Conservation (phyloP, 1,140 invertebrate species). For the Penaeus japonicus region DNA sequence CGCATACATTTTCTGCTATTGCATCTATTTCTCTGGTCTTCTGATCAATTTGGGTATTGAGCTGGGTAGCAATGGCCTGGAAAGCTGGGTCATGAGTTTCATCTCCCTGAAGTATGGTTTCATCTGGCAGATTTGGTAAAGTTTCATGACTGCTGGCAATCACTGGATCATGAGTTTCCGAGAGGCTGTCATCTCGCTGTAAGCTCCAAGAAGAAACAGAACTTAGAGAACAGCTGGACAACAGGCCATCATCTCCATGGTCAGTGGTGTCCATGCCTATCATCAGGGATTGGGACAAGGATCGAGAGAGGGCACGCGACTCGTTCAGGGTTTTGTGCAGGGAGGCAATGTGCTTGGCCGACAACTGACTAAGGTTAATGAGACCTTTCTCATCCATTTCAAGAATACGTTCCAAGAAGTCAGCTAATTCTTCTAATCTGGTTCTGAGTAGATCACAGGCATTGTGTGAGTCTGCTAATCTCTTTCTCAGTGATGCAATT, state of each 20-base stretch:
- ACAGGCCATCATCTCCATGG: conserved; percentile 21
- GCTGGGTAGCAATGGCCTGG: conserved; percentile 25
- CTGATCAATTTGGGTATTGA: conserved; percentile 34
- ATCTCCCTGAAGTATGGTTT: neutral
- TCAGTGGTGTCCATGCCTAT: conserved; percentile 60
- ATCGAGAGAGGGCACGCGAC: conserved; percentile 70
- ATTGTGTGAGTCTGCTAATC: conserved; percentile 70
- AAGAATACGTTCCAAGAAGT: conserved; percentile 76
- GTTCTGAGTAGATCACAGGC: conserved; percentile 72
- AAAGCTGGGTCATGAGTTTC: conserved; percentile 15
- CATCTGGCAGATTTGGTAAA: conserved; percentile 14
- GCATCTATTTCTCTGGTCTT: conserved; percentile 41
- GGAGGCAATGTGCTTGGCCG: conserved; percentile 66
- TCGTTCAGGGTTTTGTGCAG: conserved; percentile 69
- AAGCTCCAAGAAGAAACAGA: conserved; percentile 51
- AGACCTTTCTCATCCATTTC: conserved; percentile 68
- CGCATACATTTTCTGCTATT: conserved; percentile 33
- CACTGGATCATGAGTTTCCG: conserved; percentile 34
- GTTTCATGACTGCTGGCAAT: conserved; percentile 20
- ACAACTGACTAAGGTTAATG: conserved; percentile 65
- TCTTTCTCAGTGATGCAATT: conserved; percentile 53
- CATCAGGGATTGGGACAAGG: conserved; percentile 63
- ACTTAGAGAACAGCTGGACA: conserved; percentile 25
- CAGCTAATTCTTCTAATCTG: conserved; percentile 75
- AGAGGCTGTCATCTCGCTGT: conserved; percentile 26